These are phyloP conservation scores for Tethea ocularis DNA, from an alignment of 2,888 invertebrate species.

Conservation along the genomic window DNA sequence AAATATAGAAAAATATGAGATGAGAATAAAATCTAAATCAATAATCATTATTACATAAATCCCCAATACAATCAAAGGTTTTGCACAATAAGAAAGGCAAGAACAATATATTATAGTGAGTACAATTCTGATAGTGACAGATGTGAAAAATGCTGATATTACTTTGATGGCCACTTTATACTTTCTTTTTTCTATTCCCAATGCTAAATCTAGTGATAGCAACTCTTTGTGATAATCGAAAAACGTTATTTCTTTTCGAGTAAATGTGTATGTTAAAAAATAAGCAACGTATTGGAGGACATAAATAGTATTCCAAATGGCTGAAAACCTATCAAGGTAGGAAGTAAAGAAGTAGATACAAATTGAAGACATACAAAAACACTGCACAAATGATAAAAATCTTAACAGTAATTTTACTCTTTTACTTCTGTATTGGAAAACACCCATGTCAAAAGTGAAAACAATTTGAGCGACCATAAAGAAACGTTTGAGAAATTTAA, in stretches of 20 bases:
- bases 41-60: slow-evolving; percentile 13
- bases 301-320: background rate
- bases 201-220: slow-evolving; percentile 11
- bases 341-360: background rate
- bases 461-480: slow-evolving; percentile 11
- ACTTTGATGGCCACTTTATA: slow-evolving; percentile 13
- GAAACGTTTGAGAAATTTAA: background rate
- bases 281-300: slow-evolving; percentile 5
- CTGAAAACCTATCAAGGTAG: background rate
- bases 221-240: slow-evolving; percentile 8
- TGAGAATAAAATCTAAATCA: slow-evolving; percentile 17
- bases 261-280: background rate
- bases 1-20: slow-evolving; percentile 19
- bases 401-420: slow-evolving; percentile 7
- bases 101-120: slow-evolving; percentile 1
- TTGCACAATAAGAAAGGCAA: slow-evolving; percentile 9
- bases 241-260: background rate
- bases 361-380: background rate
- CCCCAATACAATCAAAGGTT: background rate
- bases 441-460: slow-evolving; percentile 13
- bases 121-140: background rate
- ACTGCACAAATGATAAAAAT: slow-evolving; percentile 2
- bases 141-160: background rate
- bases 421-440: slow-evolving; percentile 9
- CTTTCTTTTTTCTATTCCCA: slow-evolving; percentile 6